phyloP scores from a whole-genome alignment of 2,113 vertebrate genomes.

The Ramphastos sulfuratus region DNA sequence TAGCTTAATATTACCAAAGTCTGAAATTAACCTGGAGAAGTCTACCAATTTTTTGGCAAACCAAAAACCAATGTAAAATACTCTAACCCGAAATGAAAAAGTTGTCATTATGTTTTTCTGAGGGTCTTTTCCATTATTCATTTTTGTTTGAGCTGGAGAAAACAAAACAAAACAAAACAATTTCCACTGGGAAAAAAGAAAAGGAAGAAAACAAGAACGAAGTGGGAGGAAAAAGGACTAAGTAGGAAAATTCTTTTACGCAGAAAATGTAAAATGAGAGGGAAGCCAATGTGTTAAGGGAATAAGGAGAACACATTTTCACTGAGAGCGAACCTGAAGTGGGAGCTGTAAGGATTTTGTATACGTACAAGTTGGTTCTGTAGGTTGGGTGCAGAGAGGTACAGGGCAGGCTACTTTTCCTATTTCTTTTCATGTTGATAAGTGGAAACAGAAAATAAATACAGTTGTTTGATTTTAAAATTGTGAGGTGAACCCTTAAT shows the following conservation, averaged over 20 bases:
- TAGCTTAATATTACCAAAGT: background rate
- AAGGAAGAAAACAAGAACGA: background rate
- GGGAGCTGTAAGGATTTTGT: background rate
- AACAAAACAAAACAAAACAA: background rate
- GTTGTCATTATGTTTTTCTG: background rate
- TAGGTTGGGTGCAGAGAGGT: background rate
- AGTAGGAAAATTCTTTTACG: background rate
- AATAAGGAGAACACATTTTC: background rate
- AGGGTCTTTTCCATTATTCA: background rate
- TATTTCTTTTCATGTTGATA: background rate
- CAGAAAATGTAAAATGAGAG: background rate
- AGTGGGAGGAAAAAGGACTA: background rate
- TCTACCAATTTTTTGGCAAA: background rate
- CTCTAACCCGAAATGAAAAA: background rate
- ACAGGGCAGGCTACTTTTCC: background rate
- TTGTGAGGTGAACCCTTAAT: background rate
- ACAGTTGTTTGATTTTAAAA: background rate
- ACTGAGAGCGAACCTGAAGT: background rate
- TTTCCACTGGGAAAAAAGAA: background rate
- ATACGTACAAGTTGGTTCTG: accelerated
- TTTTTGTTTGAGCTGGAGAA: background rate
- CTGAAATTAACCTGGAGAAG: background rate
- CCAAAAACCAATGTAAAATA: accelerated
- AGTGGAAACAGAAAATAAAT: background rate
- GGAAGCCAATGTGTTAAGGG: background rate